Conservation (phyloP, 1,140 invertebrate genomes). For the Meloidogyne hapla region DNA sequence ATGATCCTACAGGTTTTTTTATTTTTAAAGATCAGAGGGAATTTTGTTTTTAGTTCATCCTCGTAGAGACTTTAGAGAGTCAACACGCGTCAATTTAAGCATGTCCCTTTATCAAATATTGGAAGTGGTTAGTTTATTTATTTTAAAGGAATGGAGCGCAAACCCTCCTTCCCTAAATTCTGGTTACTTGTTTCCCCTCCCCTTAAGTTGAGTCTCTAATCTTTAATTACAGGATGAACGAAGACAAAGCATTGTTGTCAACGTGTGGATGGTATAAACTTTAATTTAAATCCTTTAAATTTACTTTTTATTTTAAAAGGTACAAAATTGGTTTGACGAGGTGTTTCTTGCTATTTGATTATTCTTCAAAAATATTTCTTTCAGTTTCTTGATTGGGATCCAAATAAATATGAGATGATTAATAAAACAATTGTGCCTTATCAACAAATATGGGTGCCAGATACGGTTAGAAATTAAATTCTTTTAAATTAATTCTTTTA, state of each 20-base stretch:
- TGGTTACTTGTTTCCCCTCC: too few species aligned
- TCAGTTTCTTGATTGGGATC: constrained; percentile 44
- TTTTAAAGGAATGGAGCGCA: neutral
- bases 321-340: constrained; percentile 62
- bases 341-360: neutral
- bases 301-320: constrained; percentile 7
- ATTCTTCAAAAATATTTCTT: neutral
- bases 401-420: constrained; percentile 57
- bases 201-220: too few species aligned
- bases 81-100: constrained; percentile 56
- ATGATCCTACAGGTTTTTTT: constrained; percentile 45
- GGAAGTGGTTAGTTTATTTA: constrained; percentile 48
- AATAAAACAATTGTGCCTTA: constrained; percentile 61
- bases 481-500: neutral
- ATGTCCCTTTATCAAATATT: constrained; percentile 61
- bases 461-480: constrained; percentile 32
- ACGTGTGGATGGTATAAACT: constrained; percentile 61
- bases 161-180: too few species aligned
- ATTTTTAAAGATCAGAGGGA: too few species aligned
- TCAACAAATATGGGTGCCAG: constrained; percentile 58
- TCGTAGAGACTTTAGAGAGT: constrained; percentile 40
- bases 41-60: constrained; percentile 48
- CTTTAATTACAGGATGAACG: constrained; percentile 50
- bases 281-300: neutral
- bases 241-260: constrained; percentile 51